phyloP scores from a whole-genome alignment of 2,113 vertebrate genomes.

The Grantiella picta region DNA sequence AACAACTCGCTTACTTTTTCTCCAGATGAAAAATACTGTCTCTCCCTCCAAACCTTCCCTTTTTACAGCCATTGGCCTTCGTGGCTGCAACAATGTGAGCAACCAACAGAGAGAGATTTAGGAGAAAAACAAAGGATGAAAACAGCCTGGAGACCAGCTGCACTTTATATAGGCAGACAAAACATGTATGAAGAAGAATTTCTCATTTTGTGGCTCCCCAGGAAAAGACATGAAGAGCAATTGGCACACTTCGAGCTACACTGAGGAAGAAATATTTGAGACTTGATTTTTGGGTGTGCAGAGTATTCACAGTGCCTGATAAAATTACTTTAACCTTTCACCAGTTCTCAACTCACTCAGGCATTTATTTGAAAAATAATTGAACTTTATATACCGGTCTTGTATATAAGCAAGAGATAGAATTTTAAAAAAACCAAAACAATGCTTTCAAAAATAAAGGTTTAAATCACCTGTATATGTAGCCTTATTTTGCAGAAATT shows the following conservation, averaged over 20 bases:
- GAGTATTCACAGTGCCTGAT: not conserved
- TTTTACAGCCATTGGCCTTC: not conserved
- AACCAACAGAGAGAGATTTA: not conserved
- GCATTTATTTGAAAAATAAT: not conserved
- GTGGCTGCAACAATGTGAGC: not conserved
- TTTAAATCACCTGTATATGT: not conserved
- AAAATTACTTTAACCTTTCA: not conserved
- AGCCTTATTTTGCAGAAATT: not conserved
- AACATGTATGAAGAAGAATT: not conserved
- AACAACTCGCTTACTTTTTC: not conserved
- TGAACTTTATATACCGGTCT: not conserved
- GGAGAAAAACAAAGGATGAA: not conserved
- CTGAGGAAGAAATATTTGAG: not conserved
- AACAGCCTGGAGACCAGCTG: not conserved
- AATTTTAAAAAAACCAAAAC: not conserved
- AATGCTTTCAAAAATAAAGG: not conserved
- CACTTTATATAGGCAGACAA: not conserved
- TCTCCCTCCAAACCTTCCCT: not conserved
- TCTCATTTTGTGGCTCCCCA: not conserved
- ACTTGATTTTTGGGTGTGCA: not conserved
- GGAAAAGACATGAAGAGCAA: not conserved
- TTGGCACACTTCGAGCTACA: not conserved
- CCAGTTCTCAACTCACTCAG: not conserved
- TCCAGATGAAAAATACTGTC: not conserved
- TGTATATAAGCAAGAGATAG: not conserved